These are phyloP conservation scores for Emberiza fucata DNA, from an alignment of 2,113 vertebrate species.

Conservation along the genomic window DNA sequence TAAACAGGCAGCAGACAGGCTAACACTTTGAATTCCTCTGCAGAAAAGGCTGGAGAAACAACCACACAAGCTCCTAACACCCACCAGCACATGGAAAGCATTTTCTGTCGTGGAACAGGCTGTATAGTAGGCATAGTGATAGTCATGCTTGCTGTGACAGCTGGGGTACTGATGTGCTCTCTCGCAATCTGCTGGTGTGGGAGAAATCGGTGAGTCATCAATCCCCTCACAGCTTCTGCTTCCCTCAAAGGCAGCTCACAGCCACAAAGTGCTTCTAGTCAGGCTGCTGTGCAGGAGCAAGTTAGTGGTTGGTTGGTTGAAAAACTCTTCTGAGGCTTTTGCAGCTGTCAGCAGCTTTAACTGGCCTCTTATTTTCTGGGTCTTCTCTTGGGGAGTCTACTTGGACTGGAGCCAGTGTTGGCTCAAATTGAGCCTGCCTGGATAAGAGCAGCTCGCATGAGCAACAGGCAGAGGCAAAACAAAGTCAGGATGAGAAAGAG, in stretches of 20 bases:
- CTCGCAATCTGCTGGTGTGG: background rate
- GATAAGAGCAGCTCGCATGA: background rate
- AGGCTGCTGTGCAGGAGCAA: background rate
- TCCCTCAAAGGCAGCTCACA: background rate
- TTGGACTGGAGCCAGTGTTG: background rate
- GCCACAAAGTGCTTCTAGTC: background rate
- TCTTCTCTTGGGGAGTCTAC: background rate
- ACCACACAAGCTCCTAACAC: background rate
- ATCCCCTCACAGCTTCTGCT: background rate
- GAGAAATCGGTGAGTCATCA: background rate
- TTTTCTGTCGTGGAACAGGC: background rate
- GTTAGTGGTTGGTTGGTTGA: background rate
- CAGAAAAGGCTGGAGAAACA: background rate
- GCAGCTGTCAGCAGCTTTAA: background rate
- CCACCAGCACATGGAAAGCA: fast-evolving
- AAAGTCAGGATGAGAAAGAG: background rate
- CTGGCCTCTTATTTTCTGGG: background rate
- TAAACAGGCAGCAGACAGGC: background rate
- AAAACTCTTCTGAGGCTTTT: background rate
- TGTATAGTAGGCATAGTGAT: background rate
- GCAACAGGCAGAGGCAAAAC: background rate
- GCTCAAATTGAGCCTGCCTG: background rate
- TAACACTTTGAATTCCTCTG: background rate
- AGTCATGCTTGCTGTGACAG: background rate
- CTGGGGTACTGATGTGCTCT: background rate